Conservation (phyloP, 2,888 invertebrate genomes). For the Furcula furcula region DNA sequence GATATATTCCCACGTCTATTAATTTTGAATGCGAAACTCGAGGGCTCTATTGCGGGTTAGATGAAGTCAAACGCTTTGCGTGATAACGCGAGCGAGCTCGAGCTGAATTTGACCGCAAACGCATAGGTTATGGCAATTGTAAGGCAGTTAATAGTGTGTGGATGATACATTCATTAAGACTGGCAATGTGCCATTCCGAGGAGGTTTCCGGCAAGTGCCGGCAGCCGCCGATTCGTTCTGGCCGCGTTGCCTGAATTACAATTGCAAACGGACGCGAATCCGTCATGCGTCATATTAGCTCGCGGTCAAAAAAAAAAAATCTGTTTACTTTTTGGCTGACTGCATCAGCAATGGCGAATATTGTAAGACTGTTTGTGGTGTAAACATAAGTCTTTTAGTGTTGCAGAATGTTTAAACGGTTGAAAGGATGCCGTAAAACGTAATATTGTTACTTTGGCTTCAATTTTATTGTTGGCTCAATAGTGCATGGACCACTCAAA, state of each 20-base stretch:
- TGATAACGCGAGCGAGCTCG: conserved; percentile 18
- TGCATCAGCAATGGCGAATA: not conserved
- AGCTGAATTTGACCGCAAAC: conserved; percentile 22
- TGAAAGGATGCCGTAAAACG: not conserved
- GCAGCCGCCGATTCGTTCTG: conserved; percentile 60
- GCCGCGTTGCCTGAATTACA: conserved; percentile 60
- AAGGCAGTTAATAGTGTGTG: conserved; percentile 47
- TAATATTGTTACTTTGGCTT: not conserved
- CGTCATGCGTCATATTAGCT: conserved; percentile 56
- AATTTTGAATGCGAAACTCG: conserved; percentile 35
- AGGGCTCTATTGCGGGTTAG: conserved; percentile 20
- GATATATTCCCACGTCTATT: conserved; percentile 58
- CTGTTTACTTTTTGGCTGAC: conserved; percentile 3
- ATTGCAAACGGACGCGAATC: conserved; percentile 60
- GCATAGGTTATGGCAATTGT: conserved; percentile 29
- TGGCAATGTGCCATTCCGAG: conserved; percentile 68
- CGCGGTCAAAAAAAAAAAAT: conserved; percentile 5
- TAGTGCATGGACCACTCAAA: not conserved
- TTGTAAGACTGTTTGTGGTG: not conserved
- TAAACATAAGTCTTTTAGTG: not conserved
- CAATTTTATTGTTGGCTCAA: not conserved
- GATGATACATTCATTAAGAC: conserved; percentile 55
- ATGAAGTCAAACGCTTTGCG: conserved; percentile 18
- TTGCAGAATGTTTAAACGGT: not conserved
- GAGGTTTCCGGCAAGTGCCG: conserved; percentile 67